Conservation (phyloP, 1,140 invertebrate species). For the Zaprionus vittiger region DNA sequence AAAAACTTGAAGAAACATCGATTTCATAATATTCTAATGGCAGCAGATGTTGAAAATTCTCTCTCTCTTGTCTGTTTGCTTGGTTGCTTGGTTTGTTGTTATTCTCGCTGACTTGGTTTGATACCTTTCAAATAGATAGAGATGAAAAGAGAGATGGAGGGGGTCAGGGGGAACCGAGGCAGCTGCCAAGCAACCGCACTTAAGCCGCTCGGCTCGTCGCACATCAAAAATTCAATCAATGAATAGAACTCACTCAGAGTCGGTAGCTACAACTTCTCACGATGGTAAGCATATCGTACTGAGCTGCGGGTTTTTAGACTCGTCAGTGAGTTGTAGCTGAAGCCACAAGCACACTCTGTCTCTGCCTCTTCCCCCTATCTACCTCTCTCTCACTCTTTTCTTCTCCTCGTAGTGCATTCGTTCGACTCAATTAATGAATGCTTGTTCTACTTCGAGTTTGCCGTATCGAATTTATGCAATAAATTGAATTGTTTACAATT, state of each 20-base stretch:
- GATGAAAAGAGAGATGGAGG: background rate
- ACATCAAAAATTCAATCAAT: slow-evolving; percentile 58
- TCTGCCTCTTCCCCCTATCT: background rate
- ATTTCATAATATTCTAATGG: slow-evolving; percentile 47
- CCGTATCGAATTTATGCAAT: slow-evolving; percentile 33
- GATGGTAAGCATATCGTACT: background rate
- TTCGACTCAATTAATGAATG: slow-evolving; percentile 38
- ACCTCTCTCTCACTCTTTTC: background rate
- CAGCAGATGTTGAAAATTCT: slow-evolving; percentile 8
- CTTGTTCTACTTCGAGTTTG: slow-evolving; percentile 20
- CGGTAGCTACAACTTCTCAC: slow-evolving; percentile 35
- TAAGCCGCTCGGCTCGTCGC: slow-evolving; percentile 55
- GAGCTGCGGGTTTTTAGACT: background rate
- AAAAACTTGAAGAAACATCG: slow-evolving; percentile 50
- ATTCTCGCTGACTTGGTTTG: slow-evolving; percentile 14
- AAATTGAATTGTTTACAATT: slow-evolving; percentile 33
- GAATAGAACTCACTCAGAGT: slow-evolving; percentile 17
- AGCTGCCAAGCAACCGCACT: slow-evolving; percentile 50
- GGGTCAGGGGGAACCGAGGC: background rate
- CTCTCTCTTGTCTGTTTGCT: background rate
- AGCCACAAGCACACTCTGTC: background rate
- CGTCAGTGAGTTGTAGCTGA: background rate
- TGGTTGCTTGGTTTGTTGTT: background rate
- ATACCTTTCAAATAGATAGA: slow-evolving; percentile 54
- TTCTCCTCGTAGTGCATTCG: background rate